A percentile compares a stretch with the other conserved stretches of the same genome.
Evolutionary conservation across 2,888 invertebrate genomes (phyloP).

Genomic region (Hydropsyche betteni): DNA sequence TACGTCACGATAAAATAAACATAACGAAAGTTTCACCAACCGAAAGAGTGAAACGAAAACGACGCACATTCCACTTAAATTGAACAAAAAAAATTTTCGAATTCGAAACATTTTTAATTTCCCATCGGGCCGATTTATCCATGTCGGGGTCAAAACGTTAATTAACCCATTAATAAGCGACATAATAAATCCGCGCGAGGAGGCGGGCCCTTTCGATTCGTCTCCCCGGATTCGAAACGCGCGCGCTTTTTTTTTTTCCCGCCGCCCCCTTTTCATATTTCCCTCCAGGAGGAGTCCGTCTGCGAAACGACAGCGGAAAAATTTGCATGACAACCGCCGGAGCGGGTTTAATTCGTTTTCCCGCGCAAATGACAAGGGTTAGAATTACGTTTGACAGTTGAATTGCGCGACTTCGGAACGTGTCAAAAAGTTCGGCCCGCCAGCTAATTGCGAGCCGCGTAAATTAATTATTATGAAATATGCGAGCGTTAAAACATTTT

Average conservation of each 20-base stretch:
- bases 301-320: not conserved
- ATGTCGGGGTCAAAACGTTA: slow-evolving; percentile 8
- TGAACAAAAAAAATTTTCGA: too few relatives aligned
- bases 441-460: not conserved
- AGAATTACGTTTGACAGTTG: slow-evolving; percentile 21
- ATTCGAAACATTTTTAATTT: not conserved
- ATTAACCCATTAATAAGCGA: slow-evolving; percentile 17
- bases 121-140: slow-evolving; percentile 2
- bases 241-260: too few relatives aligned
- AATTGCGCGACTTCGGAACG: slow-evolving; percentile 1
- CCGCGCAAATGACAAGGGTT: slow-evolving; percentile 7
- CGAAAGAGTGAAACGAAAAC: too few relatives aligned
- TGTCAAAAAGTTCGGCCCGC: slow-evolving; percentile 6
- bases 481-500: too few relatives aligned
- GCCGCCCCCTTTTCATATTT: too few relatives aligned
- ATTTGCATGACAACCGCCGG: slow-evolving; percentile 18
- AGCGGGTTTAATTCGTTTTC: slow-evolving; percentile 1
- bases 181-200: not conserved
- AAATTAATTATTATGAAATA: too few relatives aligned
- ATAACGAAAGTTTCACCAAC: too few relatives aligned
- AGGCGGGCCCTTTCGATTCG: too few relatives aligned
- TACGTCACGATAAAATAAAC: too few relatives aligned
- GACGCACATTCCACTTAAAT: too few relatives aligned
- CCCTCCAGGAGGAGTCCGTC: too few relatives aligned
- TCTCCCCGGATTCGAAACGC: too few relatives aligned